Base-by-base conservation (phyloP, 2,888 invertebrate genomes). In the Apocheima hispidaria region DNA sequence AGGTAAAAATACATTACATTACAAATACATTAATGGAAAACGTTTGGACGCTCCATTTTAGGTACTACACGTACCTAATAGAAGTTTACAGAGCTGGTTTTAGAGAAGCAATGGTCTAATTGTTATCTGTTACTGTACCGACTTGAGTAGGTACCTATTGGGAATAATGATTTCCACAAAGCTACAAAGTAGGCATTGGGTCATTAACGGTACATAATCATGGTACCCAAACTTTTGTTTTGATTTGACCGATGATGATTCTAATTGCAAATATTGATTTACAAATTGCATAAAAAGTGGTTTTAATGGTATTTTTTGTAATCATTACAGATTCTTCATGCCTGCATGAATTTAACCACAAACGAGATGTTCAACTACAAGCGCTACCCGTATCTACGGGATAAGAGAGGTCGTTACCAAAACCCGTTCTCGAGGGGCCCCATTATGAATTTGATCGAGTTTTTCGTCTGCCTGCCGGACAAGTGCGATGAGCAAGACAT, bases 321-420 rank as follows among this genome's bases (percentile, higher is more conserved):
- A 5, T 64, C 69, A 14, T 93, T 92, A 18, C 92, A 98, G 98
- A 95, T 98, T 51, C 92, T 98, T 20, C 98, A 98, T 83, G 98
- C 97, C 10, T 96, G 97, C 81, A 97, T 97, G 96, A 98, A 98
- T 90, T 89, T 98, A 62, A 98, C 98, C 6, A 98, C 98, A 44
- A 98, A 98, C 84, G 98, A 98, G 90, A 97, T 98, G 96, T 97
- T 98, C 83, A 98, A 98, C 90, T 97, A 97, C 84, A 97, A 97
- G 82, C 94, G 98, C 52, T 98, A 98, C 84, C 96, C 97, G 0
- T 98, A 98, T 83, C 86, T 98, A 66, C 94, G 98, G 55, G 98
- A 98, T 83, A 97, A 97, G 79, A 94, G 96, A 61, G 98, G 98
- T 2, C 95, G 96, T 66, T 98, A 97, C 83, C 95, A 96, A 80